phyloP scores from a whole-genome alignment of 2,113 vertebrate species.

The Dendrocopos noguchii region DNA sequence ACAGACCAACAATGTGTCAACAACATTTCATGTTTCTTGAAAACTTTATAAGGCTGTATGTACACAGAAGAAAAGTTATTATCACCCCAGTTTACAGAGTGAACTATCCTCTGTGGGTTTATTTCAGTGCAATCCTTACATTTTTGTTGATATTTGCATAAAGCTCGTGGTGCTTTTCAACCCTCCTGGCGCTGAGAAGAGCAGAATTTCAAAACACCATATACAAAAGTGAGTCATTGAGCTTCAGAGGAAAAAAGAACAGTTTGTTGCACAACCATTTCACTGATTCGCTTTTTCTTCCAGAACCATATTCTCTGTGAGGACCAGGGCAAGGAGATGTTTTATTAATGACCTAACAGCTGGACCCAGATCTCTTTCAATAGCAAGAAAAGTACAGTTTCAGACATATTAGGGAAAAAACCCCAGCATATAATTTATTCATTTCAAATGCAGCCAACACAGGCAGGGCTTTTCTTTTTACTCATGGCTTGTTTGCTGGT shows the following conservation, averaged over 20 bases:
- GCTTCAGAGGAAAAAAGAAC: background rate
- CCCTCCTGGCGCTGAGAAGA: background rate
- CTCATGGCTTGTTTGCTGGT: background rate
- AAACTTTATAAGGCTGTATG: background rate
- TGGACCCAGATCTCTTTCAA: background rate
- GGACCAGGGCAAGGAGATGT: background rate
- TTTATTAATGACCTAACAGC: slow-evolving; percentile 10
- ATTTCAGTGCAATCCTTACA: background rate
- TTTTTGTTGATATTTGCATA: background rate
- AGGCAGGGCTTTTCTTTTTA: background rate
- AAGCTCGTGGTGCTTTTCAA: background rate
- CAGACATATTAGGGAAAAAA: background rate
- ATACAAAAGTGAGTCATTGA: background rate
- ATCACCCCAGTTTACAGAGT: background rate
- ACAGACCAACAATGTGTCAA: background rate
- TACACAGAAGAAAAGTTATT: background rate
- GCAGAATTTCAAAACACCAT: background rate
- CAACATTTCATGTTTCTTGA: background rate
- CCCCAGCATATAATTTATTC: background rate
- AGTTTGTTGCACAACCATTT: background rate
- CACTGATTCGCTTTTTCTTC: background rate
- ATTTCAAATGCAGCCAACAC: background rate
- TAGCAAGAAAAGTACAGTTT: background rate
- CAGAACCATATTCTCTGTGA: background rate
- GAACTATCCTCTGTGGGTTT: background rate